Percentiles rank a stretch among this genome's conserved stretches.
phyloP scores from a whole-genome alignment of 2,113 vertebrate species.

The Prolemur simus region DNA sequence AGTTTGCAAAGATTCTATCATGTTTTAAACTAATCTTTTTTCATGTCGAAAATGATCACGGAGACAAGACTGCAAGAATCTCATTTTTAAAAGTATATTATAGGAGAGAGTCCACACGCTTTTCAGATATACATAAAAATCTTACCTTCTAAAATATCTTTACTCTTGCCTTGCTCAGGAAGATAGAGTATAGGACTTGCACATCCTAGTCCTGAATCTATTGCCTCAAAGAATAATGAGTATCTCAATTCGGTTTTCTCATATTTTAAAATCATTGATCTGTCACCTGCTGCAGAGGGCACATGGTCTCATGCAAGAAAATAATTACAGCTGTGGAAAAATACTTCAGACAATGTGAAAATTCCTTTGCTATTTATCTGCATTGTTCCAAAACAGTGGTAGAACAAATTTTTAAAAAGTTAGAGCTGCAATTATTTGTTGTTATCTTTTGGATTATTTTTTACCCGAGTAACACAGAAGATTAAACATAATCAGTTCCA shows the following conservation, averaged over 20 bases:
- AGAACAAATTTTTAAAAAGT: conserved; percentile 70
- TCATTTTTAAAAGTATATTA: background rate
- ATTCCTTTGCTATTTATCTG: conserved; percentile 61
- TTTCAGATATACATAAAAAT: background rate
- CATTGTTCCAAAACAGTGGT: conserved; percentile 64
- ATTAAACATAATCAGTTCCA: conserved; percentile 82
- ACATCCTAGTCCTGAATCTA: background rate
- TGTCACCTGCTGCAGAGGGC: conserved; percentile 1
- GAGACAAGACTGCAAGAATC: background rate
- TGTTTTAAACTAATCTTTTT: background rate
- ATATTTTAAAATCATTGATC: conserved; percentile 48
- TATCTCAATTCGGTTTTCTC: conserved; percentile 23
- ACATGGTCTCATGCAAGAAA: background rate
- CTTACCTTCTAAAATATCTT: background rate
- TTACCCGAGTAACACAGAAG: conserved; percentile 75
- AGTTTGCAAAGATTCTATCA: background rate
- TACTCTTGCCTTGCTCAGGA: background rate
- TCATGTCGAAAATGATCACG: background rate
- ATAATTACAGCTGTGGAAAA: conserved; percentile 46
- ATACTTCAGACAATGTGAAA: conserved; percentile 43
- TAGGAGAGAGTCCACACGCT: background rate
- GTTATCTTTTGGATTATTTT: conserved; percentile 80
- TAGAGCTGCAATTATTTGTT: conserved; percentile 77
- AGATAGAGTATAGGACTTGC: background rate
- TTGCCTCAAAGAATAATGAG: conserved; percentile 39